phyloP scores from a whole-genome alignment of 2,113 vertebrate genomes.

The Saccopteryx bilineata region DNA sequence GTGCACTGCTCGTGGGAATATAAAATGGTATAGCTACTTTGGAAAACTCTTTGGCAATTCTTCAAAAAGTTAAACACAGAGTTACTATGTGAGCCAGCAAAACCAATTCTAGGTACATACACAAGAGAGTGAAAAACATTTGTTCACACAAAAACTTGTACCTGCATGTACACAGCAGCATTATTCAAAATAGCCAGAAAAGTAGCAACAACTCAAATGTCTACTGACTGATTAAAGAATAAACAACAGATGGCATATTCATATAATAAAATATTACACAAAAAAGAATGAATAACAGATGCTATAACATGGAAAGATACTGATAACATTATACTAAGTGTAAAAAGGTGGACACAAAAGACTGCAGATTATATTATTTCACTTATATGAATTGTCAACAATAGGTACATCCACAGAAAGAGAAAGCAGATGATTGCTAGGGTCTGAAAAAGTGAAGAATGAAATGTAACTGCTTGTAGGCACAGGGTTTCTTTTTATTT shows the following conservation, averaged over 20 bases:
- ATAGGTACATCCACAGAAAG: background rate
- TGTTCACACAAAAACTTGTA: background rate
- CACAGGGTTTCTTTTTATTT: background rate
- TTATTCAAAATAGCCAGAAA: background rate
- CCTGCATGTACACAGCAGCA: background rate
- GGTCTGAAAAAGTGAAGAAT: background rate
- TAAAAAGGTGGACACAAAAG: background rate
- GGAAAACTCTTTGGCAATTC: background rate
- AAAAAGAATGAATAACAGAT: background rate
- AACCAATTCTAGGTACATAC: background rate
- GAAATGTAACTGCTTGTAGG: background rate
- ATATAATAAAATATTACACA: background rate
- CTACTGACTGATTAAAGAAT: background rate
- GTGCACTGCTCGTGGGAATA: background rate
- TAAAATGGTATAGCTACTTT: background rate
- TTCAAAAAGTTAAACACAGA: background rate
- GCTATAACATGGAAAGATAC: background rate
- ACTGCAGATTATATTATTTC: background rate
- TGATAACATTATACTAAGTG: background rate
- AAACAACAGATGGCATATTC: background rate
- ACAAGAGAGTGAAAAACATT: background rate
- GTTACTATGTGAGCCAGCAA: background rate
- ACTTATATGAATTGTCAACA: background rate
- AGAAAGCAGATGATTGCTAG: background rate
- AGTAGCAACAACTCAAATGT: background rate